Percentiles rank a stretch among this genome's conserved stretches.
Conservation (phyloP, 2,113 vertebrate species). For the Microcebus lehilahytsara region DNA sequence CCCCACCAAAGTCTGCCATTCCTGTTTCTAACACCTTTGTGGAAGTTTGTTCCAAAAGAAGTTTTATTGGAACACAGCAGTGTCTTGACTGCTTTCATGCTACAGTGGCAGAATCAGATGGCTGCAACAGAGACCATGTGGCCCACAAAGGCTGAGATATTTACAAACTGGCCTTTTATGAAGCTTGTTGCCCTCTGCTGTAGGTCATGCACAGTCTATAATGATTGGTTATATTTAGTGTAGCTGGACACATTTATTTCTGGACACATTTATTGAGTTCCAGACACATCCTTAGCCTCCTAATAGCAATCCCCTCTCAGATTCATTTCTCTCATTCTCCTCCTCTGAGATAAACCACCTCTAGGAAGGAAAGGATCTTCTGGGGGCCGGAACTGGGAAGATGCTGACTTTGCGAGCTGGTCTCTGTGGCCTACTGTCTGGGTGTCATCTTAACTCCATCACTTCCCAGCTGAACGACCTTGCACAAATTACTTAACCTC, state of each 20-base stretch:
- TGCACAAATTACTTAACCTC: not conserved
- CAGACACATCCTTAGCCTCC: not conserved
- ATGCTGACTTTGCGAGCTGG: not conserved
- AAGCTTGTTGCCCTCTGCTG: not conserved
- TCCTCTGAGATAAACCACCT: not conserved
- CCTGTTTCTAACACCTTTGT: not conserved
- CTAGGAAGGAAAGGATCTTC: not conserved
- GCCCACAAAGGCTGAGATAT: not conserved
- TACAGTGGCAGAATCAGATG: not conserved
- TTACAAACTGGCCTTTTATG: not conserved
- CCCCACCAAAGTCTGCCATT: too few relatives aligned
- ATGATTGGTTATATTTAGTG: not conserved
- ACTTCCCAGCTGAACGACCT: not conserved
- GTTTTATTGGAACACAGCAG: not conserved
- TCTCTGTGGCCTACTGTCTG: not conserved
- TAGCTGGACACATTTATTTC: not conserved
- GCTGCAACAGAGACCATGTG: not conserved
- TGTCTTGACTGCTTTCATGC: not conserved
- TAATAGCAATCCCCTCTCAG: not conserved
- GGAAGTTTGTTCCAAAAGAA: not conserved
- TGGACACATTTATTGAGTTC: not conserved
- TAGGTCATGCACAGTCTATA: not conserved
- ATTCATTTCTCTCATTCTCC: rapidly evolving
- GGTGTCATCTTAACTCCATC: not conserved
- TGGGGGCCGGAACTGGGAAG: not conserved